Evolutionary conservation across 2,888 invertebrate species (phyloP).

Genomic region (Pollenia amentaria): DNA sequence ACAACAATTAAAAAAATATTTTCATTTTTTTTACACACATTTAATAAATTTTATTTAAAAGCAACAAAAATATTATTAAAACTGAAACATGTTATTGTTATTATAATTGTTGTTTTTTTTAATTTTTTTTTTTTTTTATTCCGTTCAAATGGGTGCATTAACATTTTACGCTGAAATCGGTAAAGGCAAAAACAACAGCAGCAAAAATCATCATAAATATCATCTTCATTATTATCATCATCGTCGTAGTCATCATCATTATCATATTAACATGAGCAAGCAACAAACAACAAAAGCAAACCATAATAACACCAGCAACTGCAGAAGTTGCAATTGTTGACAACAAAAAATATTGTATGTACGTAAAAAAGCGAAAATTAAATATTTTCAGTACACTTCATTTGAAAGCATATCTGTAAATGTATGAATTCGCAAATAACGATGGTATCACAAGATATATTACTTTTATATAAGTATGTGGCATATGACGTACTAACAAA

Average conservation of each 20-base stretch:
- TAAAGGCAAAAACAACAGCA: conserved; percentile 47
- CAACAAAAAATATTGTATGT: conserved; percentile 4
- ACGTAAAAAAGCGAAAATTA: conserved; percentile 51
- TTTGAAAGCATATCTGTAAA: conserved; percentile 23
- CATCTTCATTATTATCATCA: conserved; percentile 4
- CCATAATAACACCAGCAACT: conserved; percentile 25
- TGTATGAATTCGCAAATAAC: conserved; percentile 15
- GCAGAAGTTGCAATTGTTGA: conserved; percentile 37
- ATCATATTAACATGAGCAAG: conserved; percentile 21
- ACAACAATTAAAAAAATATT: conserved; percentile 25
- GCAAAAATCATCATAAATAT: conserved; percentile 23
- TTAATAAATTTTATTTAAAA: conserved; percentile 50
- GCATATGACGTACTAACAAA: too few species aligned
- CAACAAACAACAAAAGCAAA: conserved; percentile 39
- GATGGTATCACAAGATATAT: too few species aligned
- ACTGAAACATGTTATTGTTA: conserved; percentile 42
- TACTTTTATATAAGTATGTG: too few species aligned
- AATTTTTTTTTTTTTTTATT: conserved; percentile 52
- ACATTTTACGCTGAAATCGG: conserved; percentile 69
- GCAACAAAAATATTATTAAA: conserved; percentile 38
- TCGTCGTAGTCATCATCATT: conserved; percentile 18
- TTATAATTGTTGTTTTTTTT: conserved; percentile 44
- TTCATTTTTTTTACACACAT: conserved; percentile 38
- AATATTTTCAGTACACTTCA: conserved; percentile 26
- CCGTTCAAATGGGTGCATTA: conserved; percentile 70